phyloP scores from a whole-genome alignment of 2,888 invertebrate species.

The Trichogramma evanescens region DNA sequence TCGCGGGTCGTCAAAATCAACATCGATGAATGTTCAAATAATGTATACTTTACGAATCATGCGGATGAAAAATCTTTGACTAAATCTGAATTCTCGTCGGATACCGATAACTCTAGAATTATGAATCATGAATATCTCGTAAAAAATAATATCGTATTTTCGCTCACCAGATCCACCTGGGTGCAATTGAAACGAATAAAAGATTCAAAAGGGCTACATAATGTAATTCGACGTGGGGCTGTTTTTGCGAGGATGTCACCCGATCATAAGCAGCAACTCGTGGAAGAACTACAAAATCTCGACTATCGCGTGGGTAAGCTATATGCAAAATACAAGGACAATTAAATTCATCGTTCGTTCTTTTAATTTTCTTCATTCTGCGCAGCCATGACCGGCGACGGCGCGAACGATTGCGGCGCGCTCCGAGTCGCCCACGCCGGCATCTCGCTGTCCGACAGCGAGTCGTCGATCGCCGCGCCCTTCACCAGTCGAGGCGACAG shows the following conservation, averaged over 20 bases:
- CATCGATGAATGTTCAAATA: slow-evolving; percentile 28
- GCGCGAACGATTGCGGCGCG: slow-evolving; percentile 95
- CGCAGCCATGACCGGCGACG: slow-evolving; percentile 91
- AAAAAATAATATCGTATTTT: slow-evolving; percentile 38
- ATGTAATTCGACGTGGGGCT: slow-evolving; percentile 68
- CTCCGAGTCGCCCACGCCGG: slow-evolving; percentile 88
- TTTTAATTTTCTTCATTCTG: slow-evolving; percentile 24
- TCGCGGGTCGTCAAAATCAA: slow-evolving; percentile 54
- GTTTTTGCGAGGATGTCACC: slow-evolving; percentile 93
- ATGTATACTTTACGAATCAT: slow-evolving; percentile 15
- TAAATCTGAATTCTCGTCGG: slow-evolving; percentile 51
- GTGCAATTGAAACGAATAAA: slow-evolving; percentile 60
- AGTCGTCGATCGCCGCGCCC: slow-evolving; percentile 88
- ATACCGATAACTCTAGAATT: slow-evolving; percentile 18
- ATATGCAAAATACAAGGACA: too few relatives aligned
- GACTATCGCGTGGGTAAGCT: slow-evolving; percentile 76
- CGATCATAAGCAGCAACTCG: slow-evolving; percentile 88
- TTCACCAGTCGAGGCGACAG: slow-evolving; percentile 83
- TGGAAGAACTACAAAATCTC: slow-evolving; percentile 76
- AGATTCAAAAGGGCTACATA: slow-evolving; percentile 62
- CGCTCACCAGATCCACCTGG: slow-evolving; percentile 63
- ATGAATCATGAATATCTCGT: background rate
- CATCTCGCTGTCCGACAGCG: slow-evolving; percentile 83
- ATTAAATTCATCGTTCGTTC: background rate
- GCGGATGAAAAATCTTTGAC: slow-evolving; percentile 44